These are phyloP conservation scores for Lepidothrix coronata DNA, from an alignment of 2,113 vertebrate genomes.

Conservation along the genomic window DNA sequence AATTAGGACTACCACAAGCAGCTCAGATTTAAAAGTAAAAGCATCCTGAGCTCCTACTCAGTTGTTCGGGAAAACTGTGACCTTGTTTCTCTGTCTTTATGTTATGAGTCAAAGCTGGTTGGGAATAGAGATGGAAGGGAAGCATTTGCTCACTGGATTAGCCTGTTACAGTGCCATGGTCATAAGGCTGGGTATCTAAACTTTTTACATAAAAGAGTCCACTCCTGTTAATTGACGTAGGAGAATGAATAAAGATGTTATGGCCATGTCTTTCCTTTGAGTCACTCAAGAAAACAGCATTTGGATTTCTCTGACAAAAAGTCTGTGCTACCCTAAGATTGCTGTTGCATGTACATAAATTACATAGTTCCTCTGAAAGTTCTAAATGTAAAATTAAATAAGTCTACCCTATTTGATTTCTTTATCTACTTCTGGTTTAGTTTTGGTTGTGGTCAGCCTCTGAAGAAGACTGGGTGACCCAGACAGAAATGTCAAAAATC, in stretches of 20 bases:
- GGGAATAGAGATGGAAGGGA: not conserved
- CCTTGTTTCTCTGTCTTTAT: not conserved
- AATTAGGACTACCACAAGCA: not conserved
- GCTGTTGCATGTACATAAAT: slow-evolving; percentile 32
- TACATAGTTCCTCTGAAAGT: not conserved
- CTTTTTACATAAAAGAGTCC: not conserved
- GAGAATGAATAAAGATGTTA: not conserved
- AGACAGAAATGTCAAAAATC: slow-evolving; percentile 22
- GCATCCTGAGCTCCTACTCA: not conserved
- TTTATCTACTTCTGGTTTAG: slow-evolving; percentile 58
- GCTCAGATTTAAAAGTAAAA: not conserved
- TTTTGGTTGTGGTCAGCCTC: slow-evolving; percentile 57
- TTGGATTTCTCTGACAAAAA: not conserved
- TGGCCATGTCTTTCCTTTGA: not conserved
- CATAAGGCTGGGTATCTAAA: not conserved
- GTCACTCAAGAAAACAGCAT: not conserved
- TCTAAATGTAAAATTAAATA: slow-evolving; percentile 46
- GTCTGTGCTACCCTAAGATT: not conserved
- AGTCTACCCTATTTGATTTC: slow-evolving; percentile 14
- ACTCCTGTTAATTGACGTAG: not conserved
- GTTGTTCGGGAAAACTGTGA: not conserved
- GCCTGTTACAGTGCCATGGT: not conserved
- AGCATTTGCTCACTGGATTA: not conserved
- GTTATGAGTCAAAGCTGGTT: not conserved
- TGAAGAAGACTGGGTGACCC: slow-evolving; percentile 10